A percentile compares a stretch with the other conserved stretches of the same genome.
phyloP scores from a whole-genome alignment of 2,113 vertebrate genomes.

The Xyrauchen texanus region DNA sequence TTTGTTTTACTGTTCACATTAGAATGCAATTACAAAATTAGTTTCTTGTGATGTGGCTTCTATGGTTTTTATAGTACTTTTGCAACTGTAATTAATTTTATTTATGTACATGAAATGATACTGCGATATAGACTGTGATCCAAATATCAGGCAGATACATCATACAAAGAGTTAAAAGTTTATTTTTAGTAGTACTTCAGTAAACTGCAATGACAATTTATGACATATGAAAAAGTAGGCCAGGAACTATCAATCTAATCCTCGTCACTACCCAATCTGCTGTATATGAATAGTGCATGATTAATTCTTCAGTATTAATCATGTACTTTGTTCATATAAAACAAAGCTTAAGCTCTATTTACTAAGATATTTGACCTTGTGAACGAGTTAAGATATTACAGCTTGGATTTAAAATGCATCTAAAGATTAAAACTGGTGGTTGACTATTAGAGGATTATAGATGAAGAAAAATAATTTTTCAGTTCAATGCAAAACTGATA shows the following conservation, averaged over 20 bases:
- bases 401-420: conserved; percentile 84
- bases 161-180: not conserved
- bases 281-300: conserved; percentile 80
- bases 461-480: conserved; percentile 83
- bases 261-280: conserved; percentile 80
- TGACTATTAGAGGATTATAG: conserved; percentile 83
- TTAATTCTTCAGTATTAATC: conserved; percentile 86
- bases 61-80: not conserved
- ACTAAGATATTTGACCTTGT: conserved; percentile 64
- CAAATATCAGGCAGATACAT: not conserved
- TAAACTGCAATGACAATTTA: conserved; percentile 73
- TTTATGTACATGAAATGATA: not conserved
- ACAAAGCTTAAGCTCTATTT: conserved; percentile 85
- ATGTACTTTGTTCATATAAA: conserved; percentile 78
- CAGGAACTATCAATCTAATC: conserved; percentile 74
- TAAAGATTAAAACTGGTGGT: conserved; percentile 85
- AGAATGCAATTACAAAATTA: too few relatives aligned
- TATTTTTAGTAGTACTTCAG: conserved; percentile 60
- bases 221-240: conserved; percentile 79
- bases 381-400: conserved; percentile 83
- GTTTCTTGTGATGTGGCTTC: not conserved
- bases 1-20: too few relatives aligned
- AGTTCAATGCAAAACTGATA: conserved; percentile 80
- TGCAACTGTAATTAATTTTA: not conserved
- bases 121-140: not conserved